phyloP scores from a whole-genome alignment of 2,888 invertebrate genomes.

The Nasonovia ribisnigri region DNA sequence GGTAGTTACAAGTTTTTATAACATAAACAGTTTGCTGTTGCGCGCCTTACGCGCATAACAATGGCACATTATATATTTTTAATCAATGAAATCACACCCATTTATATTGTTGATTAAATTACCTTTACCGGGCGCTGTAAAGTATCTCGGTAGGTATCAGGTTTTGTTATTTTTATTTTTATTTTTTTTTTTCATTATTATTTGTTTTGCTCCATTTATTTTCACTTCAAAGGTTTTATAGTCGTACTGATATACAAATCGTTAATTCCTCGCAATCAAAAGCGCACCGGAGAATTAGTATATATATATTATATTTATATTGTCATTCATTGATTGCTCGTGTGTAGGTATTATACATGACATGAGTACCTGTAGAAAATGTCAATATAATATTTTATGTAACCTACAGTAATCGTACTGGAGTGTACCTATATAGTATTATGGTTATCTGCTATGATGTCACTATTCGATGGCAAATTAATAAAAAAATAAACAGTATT shows the following conservation, averaged over 20 bases:
- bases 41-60: neutral
- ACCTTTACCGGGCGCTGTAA: neutral
- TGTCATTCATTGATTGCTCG: neutral
- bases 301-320: neutral
- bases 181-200: neutral
- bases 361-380: neutral
- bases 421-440: neutral
- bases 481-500: neutral
- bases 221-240: neutral
- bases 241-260: neutral
- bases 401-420: neutral
- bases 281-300: neutral
- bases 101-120: conserved; percentile 14
- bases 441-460: neutral
- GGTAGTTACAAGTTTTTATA: neutral
- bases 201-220: conserved; percentile 4
- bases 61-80: neutral
- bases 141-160: neutral
- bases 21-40: neutral
- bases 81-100: conserved; percentile 21
- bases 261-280: neutral
- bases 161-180: neutral
- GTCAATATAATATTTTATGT: neutral
- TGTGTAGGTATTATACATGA: neutral
- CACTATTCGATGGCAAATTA: neutral